Evolutionary conservation across 2,113 vertebrate species (phyloP).

Genomic region (Alethe diademata): DNA sequence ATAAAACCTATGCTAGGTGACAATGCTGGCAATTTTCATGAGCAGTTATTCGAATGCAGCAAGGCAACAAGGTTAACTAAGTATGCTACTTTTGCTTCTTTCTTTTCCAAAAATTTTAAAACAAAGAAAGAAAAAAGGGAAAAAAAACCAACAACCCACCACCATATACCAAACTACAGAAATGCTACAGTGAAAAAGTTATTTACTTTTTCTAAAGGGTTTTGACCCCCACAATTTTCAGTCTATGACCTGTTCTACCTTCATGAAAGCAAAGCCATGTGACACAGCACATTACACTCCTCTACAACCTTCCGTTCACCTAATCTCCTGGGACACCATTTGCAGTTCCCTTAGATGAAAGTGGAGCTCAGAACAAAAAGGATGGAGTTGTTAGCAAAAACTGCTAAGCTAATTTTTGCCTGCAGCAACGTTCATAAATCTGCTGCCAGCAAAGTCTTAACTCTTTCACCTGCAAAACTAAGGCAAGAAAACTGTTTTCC

Average conservation of each 20-base stretch:
- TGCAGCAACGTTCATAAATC: neutral
- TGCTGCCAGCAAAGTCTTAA: neutral
- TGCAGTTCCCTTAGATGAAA: constrained; percentile 2
- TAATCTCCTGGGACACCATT: neutral
- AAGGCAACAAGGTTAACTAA: neutral
- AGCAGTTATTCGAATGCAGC: neutral
- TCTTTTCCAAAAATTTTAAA: neutral
- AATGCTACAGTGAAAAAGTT: neutral
- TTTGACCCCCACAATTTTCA: neutral
- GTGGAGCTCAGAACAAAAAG: constrained; percentile 12
- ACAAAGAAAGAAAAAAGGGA: neutral
- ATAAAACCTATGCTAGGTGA: neutral
- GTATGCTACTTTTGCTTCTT: neutral
- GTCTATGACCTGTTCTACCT: neutral
- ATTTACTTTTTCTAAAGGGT: neutral
- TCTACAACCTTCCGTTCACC: neutral
- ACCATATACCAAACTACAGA: neutral
- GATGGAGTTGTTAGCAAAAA: constrained; percentile 17
- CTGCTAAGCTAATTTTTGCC: constrained; percentile 34
- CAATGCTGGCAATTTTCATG: neutral
- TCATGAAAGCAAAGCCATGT: neutral
- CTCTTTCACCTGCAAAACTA: neutral
- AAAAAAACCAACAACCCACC: neutral
- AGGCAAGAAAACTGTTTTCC: neutral
- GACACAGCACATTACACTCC: neutral